Evolutionary conservation across 2,888 invertebrate species (phyloP).

Genomic region (Drosophila buzzatii): DNA sequence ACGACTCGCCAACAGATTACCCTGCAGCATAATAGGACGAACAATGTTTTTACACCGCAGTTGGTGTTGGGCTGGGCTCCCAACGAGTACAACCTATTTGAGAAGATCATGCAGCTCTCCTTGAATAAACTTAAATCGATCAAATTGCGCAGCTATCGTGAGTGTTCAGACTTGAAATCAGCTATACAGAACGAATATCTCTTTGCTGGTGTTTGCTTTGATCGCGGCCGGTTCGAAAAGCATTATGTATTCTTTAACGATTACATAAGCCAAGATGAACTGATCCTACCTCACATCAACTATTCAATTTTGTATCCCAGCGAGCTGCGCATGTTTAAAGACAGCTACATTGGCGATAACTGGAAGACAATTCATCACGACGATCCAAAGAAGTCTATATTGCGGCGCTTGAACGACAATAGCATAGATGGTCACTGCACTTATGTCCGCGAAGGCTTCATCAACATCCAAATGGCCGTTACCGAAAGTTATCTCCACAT

Average conservation of each 20-base stretch:
- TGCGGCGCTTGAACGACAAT: slow-evolving; percentile 28
- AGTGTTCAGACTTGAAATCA: slow-evolving; percentile 30
- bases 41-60: slow-evolving; percentile 56
- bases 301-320: slow-evolving; percentile 69
- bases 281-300: slow-evolving; percentile 27
- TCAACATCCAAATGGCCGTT: slow-evolving; percentile 87
- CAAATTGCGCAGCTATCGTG: slow-evolving; percentile 1
- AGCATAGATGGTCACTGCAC: slow-evolving; percentile 86
- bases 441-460: slow-evolving; percentile 87
- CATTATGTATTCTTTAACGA: not conserved
- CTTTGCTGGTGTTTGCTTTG: slow-evolving; percentile 86
- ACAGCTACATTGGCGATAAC: slow-evolving; percentile 41
- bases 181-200: slow-evolving; percentile 35
- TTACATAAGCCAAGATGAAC: not conserved
- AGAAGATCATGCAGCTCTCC: slow-evolving; percentile 24
- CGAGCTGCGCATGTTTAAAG: slow-evolving; percentile 57
- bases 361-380: slow-evolving; percentile 67
- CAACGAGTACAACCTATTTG: slow-evolving; percentile 5
- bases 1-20: slow-evolving; percentile 9
- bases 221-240: slow-evolving; percentile 85
- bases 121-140: slow-evolving; percentile 20
- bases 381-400: slow-evolving; percentile 23
- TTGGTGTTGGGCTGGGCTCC: slow-evolving; percentile 69
- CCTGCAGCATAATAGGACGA: not conserved
- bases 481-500: slow-evolving; percentile 83